phyloP scores from a whole-genome alignment of 2,113 vertebrate species.

The Gallinago jamesoni region DNA sequence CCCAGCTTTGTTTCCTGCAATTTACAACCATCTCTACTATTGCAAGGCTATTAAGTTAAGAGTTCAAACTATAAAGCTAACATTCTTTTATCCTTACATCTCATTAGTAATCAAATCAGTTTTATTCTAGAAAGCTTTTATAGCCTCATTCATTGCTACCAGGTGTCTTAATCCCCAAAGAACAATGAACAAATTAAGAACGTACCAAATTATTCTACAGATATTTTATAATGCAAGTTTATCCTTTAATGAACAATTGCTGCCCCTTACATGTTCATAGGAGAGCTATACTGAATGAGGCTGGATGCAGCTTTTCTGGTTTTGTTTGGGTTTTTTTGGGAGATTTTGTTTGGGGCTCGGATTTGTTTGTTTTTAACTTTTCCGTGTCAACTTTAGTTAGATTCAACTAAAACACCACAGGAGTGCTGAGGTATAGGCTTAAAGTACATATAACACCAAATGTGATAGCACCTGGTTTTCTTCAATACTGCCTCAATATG shows the following conservation, averaged over 20 bases:
- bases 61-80: neutral
- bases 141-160: neutral
- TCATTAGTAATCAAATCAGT: neutral
- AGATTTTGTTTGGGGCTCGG: neutral
- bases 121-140: constrained; percentile 28
- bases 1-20: neutral
- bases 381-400: neutral
- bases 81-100: neutral
- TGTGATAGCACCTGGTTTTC: neutral
- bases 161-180: neutral
- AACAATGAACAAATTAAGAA: neutral
- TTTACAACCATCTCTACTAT: neutral
- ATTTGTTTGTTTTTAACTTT: neutral
- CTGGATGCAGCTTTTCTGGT: neutral
- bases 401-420: neutral
- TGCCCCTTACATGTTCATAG: neutral
- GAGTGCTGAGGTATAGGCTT: neutral
- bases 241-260: neutral
- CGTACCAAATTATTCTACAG: neutral
- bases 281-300: neutral
- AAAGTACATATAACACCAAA: neutral
- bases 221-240: neutral
- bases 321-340: neutral
- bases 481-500: neutral
- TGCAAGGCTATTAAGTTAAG: neutral